Percentiles rank a stretch among this genome's conserved stretches.
Conservation (phyloP, 2,113 vertebrate species). For the Microcebus tavaratra region DNA sequence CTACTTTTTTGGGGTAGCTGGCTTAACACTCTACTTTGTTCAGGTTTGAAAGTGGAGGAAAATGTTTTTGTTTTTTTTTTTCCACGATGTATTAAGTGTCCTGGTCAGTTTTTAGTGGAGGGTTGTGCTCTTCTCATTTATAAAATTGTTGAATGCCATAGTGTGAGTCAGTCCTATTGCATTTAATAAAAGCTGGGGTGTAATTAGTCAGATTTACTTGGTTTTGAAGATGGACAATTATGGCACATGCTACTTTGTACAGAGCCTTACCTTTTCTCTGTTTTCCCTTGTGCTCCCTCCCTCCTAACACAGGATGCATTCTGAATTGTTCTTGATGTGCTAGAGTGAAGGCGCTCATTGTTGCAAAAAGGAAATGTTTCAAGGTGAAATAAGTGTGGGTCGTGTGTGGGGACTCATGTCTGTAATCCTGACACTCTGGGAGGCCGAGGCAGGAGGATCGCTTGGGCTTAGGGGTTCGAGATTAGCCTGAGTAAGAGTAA, state of each 20-base stretch:
- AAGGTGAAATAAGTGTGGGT: neutral
- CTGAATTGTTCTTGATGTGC: neutral
- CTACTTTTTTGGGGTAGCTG: neutral
- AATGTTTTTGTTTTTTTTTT: neutral
- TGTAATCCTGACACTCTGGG: too few relatives aligned
- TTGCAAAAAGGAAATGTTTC: neutral
- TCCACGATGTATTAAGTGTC: neutral
- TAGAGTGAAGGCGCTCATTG: neutral
- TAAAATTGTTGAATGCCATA: neutral
- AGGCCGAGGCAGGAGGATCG: too few relatives aligned
- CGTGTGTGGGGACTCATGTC: too few relatives aligned
- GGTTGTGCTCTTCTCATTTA: neutral
- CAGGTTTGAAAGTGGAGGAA: neutral
- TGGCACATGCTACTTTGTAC: rapidly evolving
- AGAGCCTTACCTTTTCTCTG: neutral
- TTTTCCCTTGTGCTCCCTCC: neutral
- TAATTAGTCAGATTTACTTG: neutral
- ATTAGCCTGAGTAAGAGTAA: too few relatives aligned
- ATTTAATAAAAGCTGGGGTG: neutral
- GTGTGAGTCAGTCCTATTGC: neutral
- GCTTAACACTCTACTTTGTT: neutral
- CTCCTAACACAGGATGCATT: neutral
- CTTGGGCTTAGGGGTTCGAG: too few relatives aligned
- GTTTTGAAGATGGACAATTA: neutral
- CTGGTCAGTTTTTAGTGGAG: neutral